phyloP scores from a whole-genome alignment of 2,113 vertebrate species.

The Panthera tigris region DNA sequence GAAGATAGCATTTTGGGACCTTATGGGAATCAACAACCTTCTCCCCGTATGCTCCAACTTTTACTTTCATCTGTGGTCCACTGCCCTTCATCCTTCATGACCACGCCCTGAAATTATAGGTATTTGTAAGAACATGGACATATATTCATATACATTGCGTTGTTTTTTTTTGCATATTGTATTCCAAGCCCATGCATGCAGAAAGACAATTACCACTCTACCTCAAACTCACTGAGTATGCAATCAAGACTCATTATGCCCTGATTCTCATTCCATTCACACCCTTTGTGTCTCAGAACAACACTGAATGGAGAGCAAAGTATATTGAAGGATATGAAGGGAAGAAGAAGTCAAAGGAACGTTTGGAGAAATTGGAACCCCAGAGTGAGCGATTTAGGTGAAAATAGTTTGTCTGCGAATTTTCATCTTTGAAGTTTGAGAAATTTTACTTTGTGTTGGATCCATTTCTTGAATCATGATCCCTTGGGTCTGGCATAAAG shows the following conservation, averaged over 20 bases:
- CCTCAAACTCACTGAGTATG: conserved; percentile 45
- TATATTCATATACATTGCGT: conserved; percentile 50
- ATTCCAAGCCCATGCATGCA: conserved; percentile 69
- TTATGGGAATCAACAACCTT: conserved; percentile 58
- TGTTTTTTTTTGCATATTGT: conserved; percentile 66
- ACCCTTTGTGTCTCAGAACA: conserved; percentile 38
- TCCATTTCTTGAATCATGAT: neutral
- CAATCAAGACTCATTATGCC: conserved; percentile 68
- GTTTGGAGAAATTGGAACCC: neutral
- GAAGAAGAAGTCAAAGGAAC: conserved; percentile 33
- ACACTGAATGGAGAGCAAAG: conserved; percentile 37
- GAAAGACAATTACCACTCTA: conserved; percentile 56
- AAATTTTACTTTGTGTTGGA: neutral
- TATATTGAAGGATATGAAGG: conserved; percentile 3
- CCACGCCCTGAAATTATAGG: conserved; percentile 77
- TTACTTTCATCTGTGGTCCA: conserved; percentile 59
- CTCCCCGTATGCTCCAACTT: conserved; percentile 22
- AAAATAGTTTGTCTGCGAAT: neutral
- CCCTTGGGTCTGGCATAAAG: conserved; percentile 1
- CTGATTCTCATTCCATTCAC: conserved; percentile 57
- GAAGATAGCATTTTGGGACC: conserved; percentile 62
- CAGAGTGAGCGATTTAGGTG: neutral
- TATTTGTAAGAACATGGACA: conserved; percentile 62
- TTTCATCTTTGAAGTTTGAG: neutral
- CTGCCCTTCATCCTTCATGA: conserved; percentile 52